Evolutionary conservation across 1,140 invertebrate species (phyloP), one percentile per base, ranked within the genome.

Genomic region (Maconellicoccus hirsutus): DNA sequence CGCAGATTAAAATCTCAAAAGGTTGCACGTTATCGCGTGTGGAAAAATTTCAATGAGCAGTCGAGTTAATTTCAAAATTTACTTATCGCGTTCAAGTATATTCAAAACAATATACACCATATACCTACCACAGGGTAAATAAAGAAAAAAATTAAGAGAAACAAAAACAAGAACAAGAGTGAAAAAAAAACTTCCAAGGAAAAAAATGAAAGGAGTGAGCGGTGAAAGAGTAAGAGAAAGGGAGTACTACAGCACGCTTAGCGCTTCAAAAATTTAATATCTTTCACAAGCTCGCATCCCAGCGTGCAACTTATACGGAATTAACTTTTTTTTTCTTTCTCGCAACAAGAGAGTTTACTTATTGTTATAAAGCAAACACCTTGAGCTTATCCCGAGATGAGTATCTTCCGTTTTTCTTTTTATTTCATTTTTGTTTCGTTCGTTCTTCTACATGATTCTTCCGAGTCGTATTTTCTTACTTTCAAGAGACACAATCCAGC

Each of bases 331-430:
- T 25, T 25, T n/a, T n/a, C n/a, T 16, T 25, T 26, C 19, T 23
- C 22, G 21, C 25, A 66, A 25, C 19, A 25, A 12, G 19, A 66
- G 61, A 66, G 61, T 66, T 66, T 66, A 66, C 61, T 66, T 66
- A 66, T 66, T 66, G 61, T 66, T 66, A 26, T 66, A 66, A 66
- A 66, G 22, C 61, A 66, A 66, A 66, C 61, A 66, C 61, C 61
- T 66, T 66, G 25, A 66, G 61, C 61, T 66, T 66, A 66, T 26
- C 61, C 22, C 21, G 61, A 66, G 61, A 66, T 66, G 61, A 66
- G 61, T 22, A 66, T 66, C 61, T 66, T 66, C 61, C 61, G 19
- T 23, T 66, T 61, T 66, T 52, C 42, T 52, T 66, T 66, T 25
- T 66, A 66, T 66, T 25, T 66, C 25, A 66, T 66, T 23, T 66